Conservation (phyloP, 2,797 vertebrate species). For the Hylomyscus alleni region DNA sequence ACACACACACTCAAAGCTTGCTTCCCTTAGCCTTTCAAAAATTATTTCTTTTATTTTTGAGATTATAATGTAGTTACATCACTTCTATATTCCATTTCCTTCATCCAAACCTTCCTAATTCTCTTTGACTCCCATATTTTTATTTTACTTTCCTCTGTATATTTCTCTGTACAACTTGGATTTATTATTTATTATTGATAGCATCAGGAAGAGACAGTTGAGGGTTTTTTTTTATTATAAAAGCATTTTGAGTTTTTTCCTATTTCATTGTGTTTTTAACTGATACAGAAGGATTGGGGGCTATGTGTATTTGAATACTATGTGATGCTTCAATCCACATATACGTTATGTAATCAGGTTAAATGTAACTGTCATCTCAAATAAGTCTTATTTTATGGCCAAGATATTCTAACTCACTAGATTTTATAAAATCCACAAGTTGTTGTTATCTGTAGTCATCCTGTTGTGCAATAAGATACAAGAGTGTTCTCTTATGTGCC, state of each 20-base stretch:
- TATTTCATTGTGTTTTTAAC: neutral
- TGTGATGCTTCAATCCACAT: neutral
- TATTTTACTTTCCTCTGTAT: constrained; percentile 21
- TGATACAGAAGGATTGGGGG: neutral
- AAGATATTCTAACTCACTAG: neutral
- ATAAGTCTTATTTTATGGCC: neutral
- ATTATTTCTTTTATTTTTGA: neutral
- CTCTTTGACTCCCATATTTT: neutral
- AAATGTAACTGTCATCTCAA: neutral
- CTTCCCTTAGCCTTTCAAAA: neutral
- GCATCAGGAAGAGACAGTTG: neutral
- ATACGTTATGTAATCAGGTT: neutral
- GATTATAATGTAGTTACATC: neutral
- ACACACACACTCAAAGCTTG: neutral
- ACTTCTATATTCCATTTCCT: neutral
- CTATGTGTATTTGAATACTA: neutral
- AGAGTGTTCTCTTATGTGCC: neutral
- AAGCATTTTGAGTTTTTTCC: neutral
- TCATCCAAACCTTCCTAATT: neutral
- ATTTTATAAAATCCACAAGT: neutral
- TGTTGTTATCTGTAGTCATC: neutral
- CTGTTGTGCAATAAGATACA: neutral
- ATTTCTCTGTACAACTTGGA: neutral
- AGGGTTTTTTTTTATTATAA: neutral
- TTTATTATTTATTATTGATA: neutral